Base-by-base conservation (phyloP, 2,797 vertebrate genomes). In the Rhincodon typus region DNA sequence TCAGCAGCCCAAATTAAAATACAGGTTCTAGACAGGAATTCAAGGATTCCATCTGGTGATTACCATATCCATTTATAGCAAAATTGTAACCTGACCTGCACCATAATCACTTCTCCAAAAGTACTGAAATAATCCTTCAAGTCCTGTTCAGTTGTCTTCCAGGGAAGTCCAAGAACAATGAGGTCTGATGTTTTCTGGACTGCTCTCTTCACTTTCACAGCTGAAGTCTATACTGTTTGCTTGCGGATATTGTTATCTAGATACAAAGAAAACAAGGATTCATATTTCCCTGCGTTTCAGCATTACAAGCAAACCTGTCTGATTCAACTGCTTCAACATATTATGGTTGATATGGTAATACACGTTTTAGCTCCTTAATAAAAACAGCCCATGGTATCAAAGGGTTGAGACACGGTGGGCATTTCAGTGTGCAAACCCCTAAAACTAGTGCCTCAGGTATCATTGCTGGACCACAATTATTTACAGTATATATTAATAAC, bases 91-190 rank as follows among this genome's bases (percentile, higher is more conserved):
- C 19, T 97, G 98, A 99, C 99, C 99, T 99, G 99, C 96, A 99
- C 99, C 99, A 99, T 99, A 96, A 99, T 98, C 96, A 99, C 99
- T 97, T 99, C 99, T 95, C 99, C 99, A 96, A 99, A 99, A 0
- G 99, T 99, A 96, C 97, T 97, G 96, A 99, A 99, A 97, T 99
- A 99, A 21, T 99, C 99, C 96, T 99, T 99, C 74, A 99, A 97
- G 96, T 99, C 99, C 97, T 99, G 99, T 82, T 99, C 99, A 7
- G 99, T 98, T 4, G 99, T 99, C 97, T 99, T 99, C 99, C 99
- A 99, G 0, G 99, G 99, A 96, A 99, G 98, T 23, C 99, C 99
- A 91, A 99, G 97, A 50, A 99, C 99, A 97, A 99, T 99, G 74
- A 99, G 97, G 96, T 99, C 99, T 0, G 99, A 99, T 0, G 99